Base-by-base conservation (phyloP, 2,797 vertebrate genomes). In the Poecilia picta region DNA sequence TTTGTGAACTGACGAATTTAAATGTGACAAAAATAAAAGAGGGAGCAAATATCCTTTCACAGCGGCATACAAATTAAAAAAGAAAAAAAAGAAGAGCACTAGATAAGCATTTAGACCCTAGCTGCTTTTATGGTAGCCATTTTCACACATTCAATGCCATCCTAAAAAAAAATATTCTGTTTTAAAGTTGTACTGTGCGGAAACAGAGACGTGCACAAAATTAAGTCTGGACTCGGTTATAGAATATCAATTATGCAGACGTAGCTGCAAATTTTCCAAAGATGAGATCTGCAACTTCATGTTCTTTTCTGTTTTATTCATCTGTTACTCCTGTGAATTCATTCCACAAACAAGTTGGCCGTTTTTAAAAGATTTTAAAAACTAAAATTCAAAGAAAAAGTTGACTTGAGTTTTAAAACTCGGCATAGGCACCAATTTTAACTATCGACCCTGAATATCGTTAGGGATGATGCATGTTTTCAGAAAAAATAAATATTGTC, bases 31-130 rank as follows among this genome's bases (percentile, higher is more conserved):
- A 41, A 16, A 36, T 5, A 28, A 28, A 57, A 70, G 8, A 41
- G 23, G 66, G 66, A 70, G 39, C 23, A 43, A 70, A 70, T 43
- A 70, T 25, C 11, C 41, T 70, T 70, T 70, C 66, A 70, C 66
- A 25, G 66, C 39, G 25, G 39, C 39, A 68, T 68, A 83, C 41
- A 79, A 41, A 75, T 81, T 76, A 78, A 75, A 77, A 46, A 55
- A 12, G 11, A 1, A 25, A 80, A 80, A 33, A 80, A 78, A 68
- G 76, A 33, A 77, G 49, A 88, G 79, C 88, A 87, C 91, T 88
- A 93, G 92, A 90, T 85, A 76, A 70, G 83, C 25, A 16, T 59
- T 57, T 36, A 62, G 28, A 45, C 7, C n/a, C 43, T 28, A 57
- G 28, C 33, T 75, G 2, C 12, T 33, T 23, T 31, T 13, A 46